Percentiles rank a stretch among this genome's conserved stretches.
phyloP scores from a whole-genome alignment of 2,888 invertebrate genomes.

The Troides helena region DNA sequence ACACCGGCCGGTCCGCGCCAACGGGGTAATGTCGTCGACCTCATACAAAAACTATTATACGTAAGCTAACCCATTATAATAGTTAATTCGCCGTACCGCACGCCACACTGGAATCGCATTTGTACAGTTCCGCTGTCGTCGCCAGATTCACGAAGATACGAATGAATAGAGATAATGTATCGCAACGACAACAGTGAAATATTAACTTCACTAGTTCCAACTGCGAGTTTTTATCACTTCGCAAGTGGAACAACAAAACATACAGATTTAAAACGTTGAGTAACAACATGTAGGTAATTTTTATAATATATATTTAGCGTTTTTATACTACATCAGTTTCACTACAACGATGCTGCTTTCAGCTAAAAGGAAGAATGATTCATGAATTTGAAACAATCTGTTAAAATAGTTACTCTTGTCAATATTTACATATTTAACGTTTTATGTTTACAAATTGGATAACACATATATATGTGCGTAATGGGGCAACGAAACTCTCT shows the following conservation, averaged over 20 bases:
- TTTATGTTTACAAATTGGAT: too few relatives aligned
- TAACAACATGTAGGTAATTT: not conserved
- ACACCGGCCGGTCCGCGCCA: constrained; percentile 18
- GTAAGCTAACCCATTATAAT: constrained; percentile 40
- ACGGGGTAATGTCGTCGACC: constrained; percentile 47
- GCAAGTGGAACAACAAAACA: not conserved
- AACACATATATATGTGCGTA: too few relatives aligned
- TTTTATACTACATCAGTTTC: not conserved
- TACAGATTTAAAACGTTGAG: not conserved
- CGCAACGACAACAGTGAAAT: not conserved
- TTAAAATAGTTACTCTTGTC: not conserved
- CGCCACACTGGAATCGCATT: constrained; percentile 26
- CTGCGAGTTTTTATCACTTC: not conserved
- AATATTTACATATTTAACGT: not conserved
- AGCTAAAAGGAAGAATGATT: not conserved
- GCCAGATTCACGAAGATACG: constrained; percentile 22
- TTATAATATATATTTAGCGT: not conserved
- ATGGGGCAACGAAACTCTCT: too few relatives aligned
- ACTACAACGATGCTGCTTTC: not conserved
- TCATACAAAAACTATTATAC: constrained; percentile 49
- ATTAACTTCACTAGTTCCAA: not conserved
- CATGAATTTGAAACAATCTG: not conserved
- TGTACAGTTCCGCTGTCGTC: constrained; percentile 27
- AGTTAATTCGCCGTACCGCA: constrained; percentile 45
- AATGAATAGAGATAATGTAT: constrained; percentile 4